phyloP scores from a whole-genome alignment of 2,888 invertebrate species.

The Tachina grossa region DNA sequence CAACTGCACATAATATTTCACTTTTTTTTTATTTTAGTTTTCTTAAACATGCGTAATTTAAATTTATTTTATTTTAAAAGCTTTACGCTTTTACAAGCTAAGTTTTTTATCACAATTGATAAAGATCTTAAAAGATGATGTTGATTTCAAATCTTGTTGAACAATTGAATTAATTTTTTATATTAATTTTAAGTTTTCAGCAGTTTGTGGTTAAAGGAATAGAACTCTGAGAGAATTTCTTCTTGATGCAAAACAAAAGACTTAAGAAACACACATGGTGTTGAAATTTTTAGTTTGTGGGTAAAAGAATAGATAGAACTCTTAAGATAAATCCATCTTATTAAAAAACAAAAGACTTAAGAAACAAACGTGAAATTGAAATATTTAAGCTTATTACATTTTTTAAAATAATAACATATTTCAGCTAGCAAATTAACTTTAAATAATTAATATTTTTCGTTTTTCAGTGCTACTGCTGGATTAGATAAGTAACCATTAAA shows the following conservation, averaged over 20 bases:
- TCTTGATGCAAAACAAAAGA: background rate
- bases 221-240: background rate
- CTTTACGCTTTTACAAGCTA: background rate
- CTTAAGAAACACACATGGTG: slow-evolving; percentile 21
- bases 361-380: background rate
- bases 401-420: background rate
- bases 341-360: slow-evolving; percentile 36
- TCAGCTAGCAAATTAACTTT: background rate
- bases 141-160: slow-evolving; percentile 36
- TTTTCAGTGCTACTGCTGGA: background rate
- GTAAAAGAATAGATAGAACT: too few species aligned
- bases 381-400: background rate
- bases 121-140: slow-evolving; percentile 46
- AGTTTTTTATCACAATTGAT: slow-evolving; percentile 30
- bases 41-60: slow-evolving; percentile 55
- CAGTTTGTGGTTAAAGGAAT: too few species aligned
- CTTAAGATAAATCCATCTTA: too few species aligned
- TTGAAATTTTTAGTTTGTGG: too few species aligned
- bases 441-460: background rate
- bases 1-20: background rate
- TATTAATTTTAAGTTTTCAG: background rate
- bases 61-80: slow-evolving; percentile 64
- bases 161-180: slow-evolving; percentile 32
- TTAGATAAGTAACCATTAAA: too few species aligned
- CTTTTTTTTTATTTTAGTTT: slow-evolving; percentile 1